Evolutionary conservation across 2,113 vertebrate genomes (phyloP).

Genomic region (Chascanopsetta lugubris): DNA sequence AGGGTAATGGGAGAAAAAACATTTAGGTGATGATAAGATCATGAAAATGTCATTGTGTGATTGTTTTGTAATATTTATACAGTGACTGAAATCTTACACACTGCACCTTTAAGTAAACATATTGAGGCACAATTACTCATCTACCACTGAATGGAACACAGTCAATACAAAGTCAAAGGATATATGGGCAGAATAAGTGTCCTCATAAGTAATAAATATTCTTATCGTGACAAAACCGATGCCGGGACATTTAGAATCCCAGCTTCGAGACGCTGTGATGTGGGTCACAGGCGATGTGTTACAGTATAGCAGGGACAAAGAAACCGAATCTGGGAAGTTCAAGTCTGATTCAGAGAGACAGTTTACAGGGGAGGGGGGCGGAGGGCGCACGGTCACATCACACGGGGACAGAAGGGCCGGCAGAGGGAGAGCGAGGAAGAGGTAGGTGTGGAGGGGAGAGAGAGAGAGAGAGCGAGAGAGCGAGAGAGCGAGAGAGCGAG

Average conservation of each 20-base stretch:
- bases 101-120: too few relatives aligned
- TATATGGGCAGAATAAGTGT: neutral
- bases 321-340: slow-evolving; percentile 1
- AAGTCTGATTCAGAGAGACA: slow-evolving; percentile 41
- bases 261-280: neutral
- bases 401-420: slow-evolving; percentile 29
- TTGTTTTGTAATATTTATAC: too few relatives aligned
- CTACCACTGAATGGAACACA: too few relatives aligned
- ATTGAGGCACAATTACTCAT: too few relatives aligned
- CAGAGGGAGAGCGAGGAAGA: slow-evolving; percentile 17
- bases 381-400: slow-evolving; percentile 20
- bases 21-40: too few relatives aligned
- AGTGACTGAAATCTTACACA: too few relatives aligned
- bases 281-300: slow-evolving; percentile 8
- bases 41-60: too few relatives aligned
- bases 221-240: too few relatives aligned
- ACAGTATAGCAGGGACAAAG: neutral
- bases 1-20: too few relatives aligned
- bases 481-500: slow-evolving; percentile 9
- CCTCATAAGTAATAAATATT: neutral
- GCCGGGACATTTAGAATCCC: neutral
- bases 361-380: slow-evolving; percentile 12
- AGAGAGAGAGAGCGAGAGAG: too few relatives aligned
- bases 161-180: too few relatives aligned
- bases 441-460: neutral